Evolutionary conservation across 2,113 vertebrate genomes (phyloP), one percentile per base, ranked within the genome.

Genomic region (Hippolais icterina): DNA sequence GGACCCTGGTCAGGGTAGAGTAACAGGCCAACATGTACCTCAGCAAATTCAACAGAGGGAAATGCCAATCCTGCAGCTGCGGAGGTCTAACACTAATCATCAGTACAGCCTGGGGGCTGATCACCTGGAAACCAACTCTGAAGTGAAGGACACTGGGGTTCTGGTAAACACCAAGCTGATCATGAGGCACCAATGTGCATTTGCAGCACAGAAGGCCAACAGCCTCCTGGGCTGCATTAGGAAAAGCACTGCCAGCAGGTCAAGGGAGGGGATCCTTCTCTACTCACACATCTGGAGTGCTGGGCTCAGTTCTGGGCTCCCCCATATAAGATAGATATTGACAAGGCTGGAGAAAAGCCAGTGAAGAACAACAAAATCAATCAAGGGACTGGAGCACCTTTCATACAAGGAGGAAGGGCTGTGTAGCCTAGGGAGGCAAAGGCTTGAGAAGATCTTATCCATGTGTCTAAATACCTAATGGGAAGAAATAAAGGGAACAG

Each of bases 401-500:
- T 31, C 17, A 31, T 16, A 59, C 0, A 4, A 85, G 39, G 19
- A 71, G 31, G 10, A 79, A 16, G 49, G 47, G 33, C 27, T 44
- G 47, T 20, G 15, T 46, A 76, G 54, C 25, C 41, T 61, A 21
- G 16, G 75, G n/a, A 86, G 82, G 4, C 47, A 15, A 71, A 33
- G 14, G 27, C 44, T 76, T 33, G 33, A 11, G 13, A 24, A 59
- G 49, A 60, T 60, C 19, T 83, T 56, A 88, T 10, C 27, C 29
- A 47, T 46, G 14, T 28, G 18, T 79, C 60, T 68, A 63, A 78
- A 68, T 12, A 85, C 2, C 12, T 0, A 0, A 37, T 7, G 20
- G 21, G 9, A 86, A 31, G 20, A 37, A 72, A 71, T 29, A 84
- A 75, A 76, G 39, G 29, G 11, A 37, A 68, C 4, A 88, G 57